Evolutionary conservation across 2,797 vertebrate genomes (phyloP), one percentile per base, ranked within the genome.

Genomic region (Silurus lanzhouensis): DNA sequence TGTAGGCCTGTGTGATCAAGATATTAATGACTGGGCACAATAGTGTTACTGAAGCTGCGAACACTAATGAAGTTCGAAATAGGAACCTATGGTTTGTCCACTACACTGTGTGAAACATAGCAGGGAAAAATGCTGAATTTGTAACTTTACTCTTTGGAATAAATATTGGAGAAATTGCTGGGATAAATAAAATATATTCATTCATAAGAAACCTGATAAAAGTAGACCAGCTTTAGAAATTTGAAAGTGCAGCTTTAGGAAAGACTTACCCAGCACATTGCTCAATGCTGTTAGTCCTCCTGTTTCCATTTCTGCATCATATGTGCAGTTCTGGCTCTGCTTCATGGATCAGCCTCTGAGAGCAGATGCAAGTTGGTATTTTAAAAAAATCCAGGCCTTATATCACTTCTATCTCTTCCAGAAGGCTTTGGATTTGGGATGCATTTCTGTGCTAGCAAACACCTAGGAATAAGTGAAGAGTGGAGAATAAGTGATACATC

Each of bases 381-480:
- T 82, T 38, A 13, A 22, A 20, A 25, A 70, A 81, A 67, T 31
- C 80, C 64, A 31, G 31, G 25, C 48, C 44, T 82, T 52, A 57
- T 38, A 70, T 44, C 64, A 57, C 48, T 63, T 63, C 38, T 79
- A 22, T 46, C 78, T 64, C 44, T 27, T 64, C 52, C 48, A 85
- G 52, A 22, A 68, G 68, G 60, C 74, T 58, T 76, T 80, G 74
- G 74, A 44, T 83, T 64, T 61, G n/a, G 75, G 75, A 27, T 66
- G 38, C 14, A 72, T 85, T 87, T 72, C 79, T 84, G 6, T 20
- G 46, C 22, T 7, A 31, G 20, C 48, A 67, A 66, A 81, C 46
- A 66, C 63, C 19, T 38, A 25, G 22, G 38, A 80, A 64, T 10
- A 71, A 57, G 84, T 93, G 58, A 31, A 64, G 38, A 52, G 77